phyloP scores from a whole-genome alignment of 2,797 vertebrate genomes.

The Galago senegalensis region DNA sequence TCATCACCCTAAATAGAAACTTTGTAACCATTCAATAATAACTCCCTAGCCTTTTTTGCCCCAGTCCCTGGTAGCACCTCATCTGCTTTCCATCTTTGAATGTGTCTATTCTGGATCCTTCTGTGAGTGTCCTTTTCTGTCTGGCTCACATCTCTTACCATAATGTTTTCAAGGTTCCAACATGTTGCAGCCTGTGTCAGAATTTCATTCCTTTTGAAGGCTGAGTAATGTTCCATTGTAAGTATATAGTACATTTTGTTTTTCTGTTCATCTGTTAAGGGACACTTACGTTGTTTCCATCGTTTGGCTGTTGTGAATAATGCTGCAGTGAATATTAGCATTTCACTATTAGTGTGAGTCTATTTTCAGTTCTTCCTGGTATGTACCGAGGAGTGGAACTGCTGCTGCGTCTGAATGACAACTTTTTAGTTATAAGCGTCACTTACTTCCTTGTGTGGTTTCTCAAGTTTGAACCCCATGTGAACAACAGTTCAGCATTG shows the following conservation, averaged over 20 bases:
- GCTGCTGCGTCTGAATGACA: constrained; percentile 24
- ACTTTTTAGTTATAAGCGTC: neutral
- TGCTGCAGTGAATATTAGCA: neutral
- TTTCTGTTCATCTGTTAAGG: neutral
- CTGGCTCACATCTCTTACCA: neutral
- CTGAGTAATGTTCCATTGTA: neutral
- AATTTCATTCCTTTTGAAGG: neutral
- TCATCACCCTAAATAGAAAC: neutral
- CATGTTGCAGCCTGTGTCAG: neutral
- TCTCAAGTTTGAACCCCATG: neutral
- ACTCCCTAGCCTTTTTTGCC: neutral
- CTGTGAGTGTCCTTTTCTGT: neutral
- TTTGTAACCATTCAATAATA: neutral
- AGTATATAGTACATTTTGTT: neutral
- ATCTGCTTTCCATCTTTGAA: constrained; percentile 1
- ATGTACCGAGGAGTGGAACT: neutral
- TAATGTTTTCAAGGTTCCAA: neutral
- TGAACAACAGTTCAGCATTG: neutral
- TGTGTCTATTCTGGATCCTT: neutral
- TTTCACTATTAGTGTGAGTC: neutral
- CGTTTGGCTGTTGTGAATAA: neutral
- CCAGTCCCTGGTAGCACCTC: neutral
- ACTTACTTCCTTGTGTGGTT: neutral
- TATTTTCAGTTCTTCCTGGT: constrained; percentile 23
- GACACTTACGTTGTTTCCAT: neutral